Evolutionary conservation across 1,140 invertebrate genomes (phyloP).

Genomic region (Apis dorsata): DNA sequence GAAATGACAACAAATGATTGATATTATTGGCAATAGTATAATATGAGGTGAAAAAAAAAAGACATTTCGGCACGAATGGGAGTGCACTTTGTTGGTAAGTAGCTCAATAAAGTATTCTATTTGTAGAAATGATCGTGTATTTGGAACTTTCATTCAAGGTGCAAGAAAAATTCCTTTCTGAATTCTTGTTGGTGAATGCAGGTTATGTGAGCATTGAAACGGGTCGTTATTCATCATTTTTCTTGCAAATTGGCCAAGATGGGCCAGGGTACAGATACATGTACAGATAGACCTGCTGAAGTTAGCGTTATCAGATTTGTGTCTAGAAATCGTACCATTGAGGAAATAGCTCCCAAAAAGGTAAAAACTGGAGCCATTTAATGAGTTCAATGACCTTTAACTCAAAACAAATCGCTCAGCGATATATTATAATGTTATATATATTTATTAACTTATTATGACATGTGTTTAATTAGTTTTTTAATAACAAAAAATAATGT

Average conservation of each 20-base stretch:
- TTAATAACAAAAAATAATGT: neutral
- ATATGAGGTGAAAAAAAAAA: conserved; percentile 53
- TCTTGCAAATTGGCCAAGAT: conserved; percentile 59
- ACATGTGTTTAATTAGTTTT: neutral
- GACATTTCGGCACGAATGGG: conserved; percentile 39
- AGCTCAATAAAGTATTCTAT: conserved; percentile 21
- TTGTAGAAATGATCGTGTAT: neutral
- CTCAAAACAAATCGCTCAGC: conserved; percentile 73
- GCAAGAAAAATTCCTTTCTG: conserved; percentile 45
- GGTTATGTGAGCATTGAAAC: conserved; percentile 66
- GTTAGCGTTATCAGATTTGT: conserved; percentile 79
- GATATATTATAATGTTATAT: neutral
- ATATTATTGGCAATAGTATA: conserved; percentile 64
- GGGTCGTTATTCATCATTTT: conserved; percentile 24
- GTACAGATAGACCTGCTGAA: conserved; percentile 75
- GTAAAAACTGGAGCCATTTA: conserved; percentile 65
- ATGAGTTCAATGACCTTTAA: conserved; percentile 76
- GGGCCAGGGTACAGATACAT: conserved; percentile 78
- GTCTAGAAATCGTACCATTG: conserved; percentile 78
- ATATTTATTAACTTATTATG: neutral
- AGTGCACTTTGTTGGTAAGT: conserved; percentile 45
- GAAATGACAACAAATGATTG: conserved; percentile 63
- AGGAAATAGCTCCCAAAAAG: conserved; percentile 79
- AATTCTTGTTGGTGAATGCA: conserved; percentile 46
- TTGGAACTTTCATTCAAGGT: conserved; percentile 47